Evolutionary conservation across 2,888 invertebrate genomes (phyloP).

Genomic region (Erpobdella octoculata): DNA sequence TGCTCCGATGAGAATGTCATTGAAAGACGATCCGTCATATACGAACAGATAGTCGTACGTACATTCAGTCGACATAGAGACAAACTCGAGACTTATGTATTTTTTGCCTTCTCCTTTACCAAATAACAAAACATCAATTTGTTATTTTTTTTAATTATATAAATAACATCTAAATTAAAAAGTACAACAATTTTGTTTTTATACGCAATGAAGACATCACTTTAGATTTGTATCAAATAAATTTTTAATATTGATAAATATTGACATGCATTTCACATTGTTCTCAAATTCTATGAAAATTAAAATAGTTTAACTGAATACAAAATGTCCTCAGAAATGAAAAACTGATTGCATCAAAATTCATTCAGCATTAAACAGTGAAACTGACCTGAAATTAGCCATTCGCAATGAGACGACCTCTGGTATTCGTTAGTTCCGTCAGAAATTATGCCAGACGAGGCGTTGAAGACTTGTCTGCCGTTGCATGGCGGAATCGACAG

Average conservation of each 20-base stretch:
- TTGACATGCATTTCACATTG: too few species aligned
- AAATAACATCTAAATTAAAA: conserved; percentile 9
- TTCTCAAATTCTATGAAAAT: conserved; percentile 9
- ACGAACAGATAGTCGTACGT: conserved; percentile 93
- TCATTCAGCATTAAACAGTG: too few species aligned
- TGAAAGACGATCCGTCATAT: conserved; percentile 87
- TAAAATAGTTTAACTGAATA: too few species aligned
- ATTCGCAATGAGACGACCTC: conserved; percentile 86
- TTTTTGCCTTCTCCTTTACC: conserved; percentile 42
- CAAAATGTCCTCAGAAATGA: too few species aligned
- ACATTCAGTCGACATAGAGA: conserved; percentile 86
- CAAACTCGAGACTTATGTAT: conserved; percentile 64
- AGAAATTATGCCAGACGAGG: conserved; percentile 69
- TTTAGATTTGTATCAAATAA: neutral
- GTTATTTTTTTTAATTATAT: conserved; percentile 40
- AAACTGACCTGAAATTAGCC: conserved; percentile 75
- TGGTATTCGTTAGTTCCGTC: conserved; percentile 84
- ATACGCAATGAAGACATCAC: neutral
- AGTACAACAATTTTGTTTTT: neutral
- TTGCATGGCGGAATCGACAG: conserved; percentile 22
- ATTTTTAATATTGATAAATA: neutral
- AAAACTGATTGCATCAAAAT: too few species aligned
- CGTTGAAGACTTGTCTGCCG: conserved; percentile 34
- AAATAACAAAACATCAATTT: conserved; percentile 32
- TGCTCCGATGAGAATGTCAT: conserved; percentile 77